A percentile compares a stretch with the other conserved stretches of the same genome.
Conservation (phyloP, 2,113 vertebrate genomes). For the Barnardius zonarius region DNA sequence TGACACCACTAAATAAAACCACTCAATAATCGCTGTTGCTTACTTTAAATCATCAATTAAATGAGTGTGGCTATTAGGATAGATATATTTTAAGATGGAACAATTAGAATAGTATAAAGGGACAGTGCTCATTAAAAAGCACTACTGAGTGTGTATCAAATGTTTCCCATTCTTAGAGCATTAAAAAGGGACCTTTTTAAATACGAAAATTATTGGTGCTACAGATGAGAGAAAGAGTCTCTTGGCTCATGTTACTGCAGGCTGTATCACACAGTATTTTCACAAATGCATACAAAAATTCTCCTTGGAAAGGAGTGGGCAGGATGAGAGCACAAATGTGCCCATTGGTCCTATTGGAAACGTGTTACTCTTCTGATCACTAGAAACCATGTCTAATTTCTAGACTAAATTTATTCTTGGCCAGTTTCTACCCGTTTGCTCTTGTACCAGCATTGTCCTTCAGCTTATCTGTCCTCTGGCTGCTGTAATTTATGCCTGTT, state of each 20-base stretch:
- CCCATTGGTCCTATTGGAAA: not conserved
- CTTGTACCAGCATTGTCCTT: constrained; percentile 60
- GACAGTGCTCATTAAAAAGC: not conserved
- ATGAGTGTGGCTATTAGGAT: not conserved
- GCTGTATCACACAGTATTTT: not conserved
- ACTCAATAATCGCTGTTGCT: not conserved
- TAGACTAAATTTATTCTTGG: constrained; percentile 48
- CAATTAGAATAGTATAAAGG: constrained; percentile 24
- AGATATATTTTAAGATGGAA: constrained; percentile 3
- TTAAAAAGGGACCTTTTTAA: not conserved
- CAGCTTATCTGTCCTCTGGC: constrained; percentile 49
- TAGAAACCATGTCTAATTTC: constrained; percentile 7
- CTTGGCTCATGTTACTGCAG: not conserved
- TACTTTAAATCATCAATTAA: constrained; percentile 20
- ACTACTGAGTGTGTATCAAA: not conserved
- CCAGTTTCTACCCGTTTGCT: not conserved
- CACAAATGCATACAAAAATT: not conserved
- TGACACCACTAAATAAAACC: not conserved
- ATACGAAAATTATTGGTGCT: not conserved
- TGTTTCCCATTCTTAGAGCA: not conserved
- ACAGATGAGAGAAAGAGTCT: not conserved
- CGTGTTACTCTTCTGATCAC: not conserved
- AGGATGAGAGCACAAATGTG: not conserved
- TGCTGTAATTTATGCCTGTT: constrained; percentile 52
- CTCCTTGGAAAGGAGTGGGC: not conserved